These are phyloP conservation scores for Drosophila virilis DNA, from an alignment of 1,140 invertebrate genomes.

Conservation along the genomic window DNA sequence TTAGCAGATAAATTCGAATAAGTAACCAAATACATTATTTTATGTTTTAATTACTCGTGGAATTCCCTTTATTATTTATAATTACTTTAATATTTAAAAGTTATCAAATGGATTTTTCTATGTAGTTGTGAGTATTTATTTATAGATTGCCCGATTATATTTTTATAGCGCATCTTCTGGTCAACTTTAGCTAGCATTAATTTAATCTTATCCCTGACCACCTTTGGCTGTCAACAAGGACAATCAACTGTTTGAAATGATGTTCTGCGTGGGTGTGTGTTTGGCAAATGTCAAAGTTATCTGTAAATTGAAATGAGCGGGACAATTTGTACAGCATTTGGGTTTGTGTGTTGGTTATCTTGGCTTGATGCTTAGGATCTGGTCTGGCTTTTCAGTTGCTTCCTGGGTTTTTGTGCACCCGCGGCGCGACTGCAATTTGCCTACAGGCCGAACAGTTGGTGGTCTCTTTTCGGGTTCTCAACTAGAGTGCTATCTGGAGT, in stretches of 20 bases:
- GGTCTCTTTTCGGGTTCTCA: conserved; percentile 52
- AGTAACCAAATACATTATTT: too few relatives aligned
- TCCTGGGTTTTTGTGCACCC: conserved; percentile 53
- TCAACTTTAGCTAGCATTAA: neutral
- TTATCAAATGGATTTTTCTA: neutral
- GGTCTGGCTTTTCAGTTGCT: conserved; percentile 23
- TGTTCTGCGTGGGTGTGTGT: neutral
- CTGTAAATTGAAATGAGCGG: conserved; percentile 47
- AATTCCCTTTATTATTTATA: neutral
- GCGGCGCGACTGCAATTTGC: conserved; percentile 73
- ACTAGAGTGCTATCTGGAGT: conserved; percentile 24
- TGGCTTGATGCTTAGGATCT: conserved; percentile 46
- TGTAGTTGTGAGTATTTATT: too few relatives aligned
- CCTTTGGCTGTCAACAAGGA: conserved; percentile 28
- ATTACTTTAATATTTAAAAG: neutral
- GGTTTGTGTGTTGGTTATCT: conserved; percentile 27
- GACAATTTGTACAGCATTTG: conserved; percentile 52
- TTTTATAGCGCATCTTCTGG: conserved; percentile 3
- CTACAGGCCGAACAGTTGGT: conserved; percentile 65
- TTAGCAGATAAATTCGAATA: too few relatives aligned
- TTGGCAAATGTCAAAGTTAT: conserved; percentile 39
- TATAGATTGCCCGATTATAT: too few relatives aligned
- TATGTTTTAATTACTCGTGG: neutral
- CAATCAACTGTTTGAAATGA: neutral
- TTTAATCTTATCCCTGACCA: conserved; percentile 1